Evolutionary conservation across 2,888 invertebrate species (phyloP), one percentile per base, ranked within the genome.

Genomic region (Myopa testacea): DNA sequence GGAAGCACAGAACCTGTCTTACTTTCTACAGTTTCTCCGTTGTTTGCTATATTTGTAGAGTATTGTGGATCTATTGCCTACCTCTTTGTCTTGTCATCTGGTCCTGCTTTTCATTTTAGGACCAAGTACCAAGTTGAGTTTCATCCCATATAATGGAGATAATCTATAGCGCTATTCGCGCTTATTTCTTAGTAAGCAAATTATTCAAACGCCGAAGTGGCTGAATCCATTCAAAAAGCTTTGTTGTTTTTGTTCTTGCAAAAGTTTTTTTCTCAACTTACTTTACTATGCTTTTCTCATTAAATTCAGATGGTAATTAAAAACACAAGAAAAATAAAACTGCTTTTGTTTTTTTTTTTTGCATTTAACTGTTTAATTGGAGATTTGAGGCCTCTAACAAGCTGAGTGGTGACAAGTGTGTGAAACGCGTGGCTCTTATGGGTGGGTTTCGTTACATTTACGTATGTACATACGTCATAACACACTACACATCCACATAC

Each of bases 381-480:
- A 52, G 52, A 52, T 63, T 45, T 63, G 73, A 73, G 37, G 74
- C 74, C 1, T 6, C 19, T 74, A 52, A 40, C 50, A 65, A 52
- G 14, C 52, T 70, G 52, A 34, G 37, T 55, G 69, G 50, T 58
- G 68, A 73, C 77, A 73, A 77, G 77, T 77, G 73, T 77, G 77
- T 77, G 69, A 77, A 77, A 67, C 73, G 68, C 75, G 68, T 75
- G 60, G 58, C 68, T 75, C 69, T 38, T 40, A 45, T 37, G 14
- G 8, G 3, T 45, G 19, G 45, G n/a, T 69, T 19, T 50, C 2
- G 26, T 26, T 26, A 26, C 26, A 69, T 7, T 1, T n/a, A 26
- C 40, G 19, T 40, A 50, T 19, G 19, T 50, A 68, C n/a, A n/a
- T 40, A 60, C 71, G 50, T 52, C 55, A 71, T 50, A 26, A 38